phyloP scores from a whole-genome alignment of 2,888 invertebrate species.

The Hartigia nigra region DNA sequence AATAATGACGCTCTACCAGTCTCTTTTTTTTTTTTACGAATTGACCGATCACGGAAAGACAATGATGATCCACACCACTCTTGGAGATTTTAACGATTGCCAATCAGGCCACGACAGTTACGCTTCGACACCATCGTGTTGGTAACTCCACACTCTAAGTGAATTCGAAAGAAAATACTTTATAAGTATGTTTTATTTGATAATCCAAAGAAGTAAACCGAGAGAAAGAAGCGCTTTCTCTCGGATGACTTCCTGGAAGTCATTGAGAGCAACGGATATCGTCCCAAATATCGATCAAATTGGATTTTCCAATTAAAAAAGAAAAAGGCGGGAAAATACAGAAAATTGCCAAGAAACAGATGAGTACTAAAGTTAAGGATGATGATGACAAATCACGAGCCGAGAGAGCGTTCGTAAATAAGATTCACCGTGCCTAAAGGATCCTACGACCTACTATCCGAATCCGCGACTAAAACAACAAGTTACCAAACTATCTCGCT shows the following conservation, averaged over 20 bases:
- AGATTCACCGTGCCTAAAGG: not conserved
- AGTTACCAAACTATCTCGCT: not conserved
- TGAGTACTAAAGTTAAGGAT: not conserved
- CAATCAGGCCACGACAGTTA: not conserved
- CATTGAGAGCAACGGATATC: not conserved
- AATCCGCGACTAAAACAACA: not conserved
- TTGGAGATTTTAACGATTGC: not conserved
- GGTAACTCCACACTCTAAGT: not conserved
- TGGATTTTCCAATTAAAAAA: not conserved
- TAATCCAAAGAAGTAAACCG: not conserved
- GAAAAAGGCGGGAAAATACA: no score
- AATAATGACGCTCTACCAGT: not conserved
- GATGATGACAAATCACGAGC: not conserved
- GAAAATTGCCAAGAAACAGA: not conserved
- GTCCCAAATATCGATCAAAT: not conserved
- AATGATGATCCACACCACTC: not conserved
- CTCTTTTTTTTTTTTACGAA: not conserved
- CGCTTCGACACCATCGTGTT: not conserved
- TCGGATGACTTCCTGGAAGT: not conserved
- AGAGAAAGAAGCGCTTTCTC: not conserved
- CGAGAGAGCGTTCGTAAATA: not conserved
- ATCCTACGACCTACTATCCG: not conserved
- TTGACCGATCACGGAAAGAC: not conserved
- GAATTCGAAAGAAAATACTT: not conserved
- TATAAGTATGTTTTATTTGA: not conserved